phyloP scores from a whole-genome alignment of 1,140 invertebrate genomes.

The Dreissena polymorpha region DNA sequence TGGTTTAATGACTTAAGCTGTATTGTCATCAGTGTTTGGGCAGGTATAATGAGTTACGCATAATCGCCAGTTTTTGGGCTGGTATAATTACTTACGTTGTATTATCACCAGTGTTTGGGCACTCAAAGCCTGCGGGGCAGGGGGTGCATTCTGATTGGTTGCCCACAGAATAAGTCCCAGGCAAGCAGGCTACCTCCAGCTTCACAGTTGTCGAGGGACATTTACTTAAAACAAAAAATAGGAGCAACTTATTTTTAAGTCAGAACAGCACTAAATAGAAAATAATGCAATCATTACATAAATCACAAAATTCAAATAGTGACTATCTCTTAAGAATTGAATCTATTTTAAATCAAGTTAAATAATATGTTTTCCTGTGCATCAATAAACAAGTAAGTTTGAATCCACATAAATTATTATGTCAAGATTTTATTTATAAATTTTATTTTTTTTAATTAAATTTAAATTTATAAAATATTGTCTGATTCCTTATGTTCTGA shows the following conservation, averaged over 20 bases:
- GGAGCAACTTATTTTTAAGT: neutral
- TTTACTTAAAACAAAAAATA: conserved; percentile 51
- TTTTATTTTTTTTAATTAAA: too few relatives aligned
- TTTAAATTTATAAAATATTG: too few relatives aligned
- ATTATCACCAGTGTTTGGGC: conserved; percentile 56
- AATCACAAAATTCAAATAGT: too few relatives aligned
- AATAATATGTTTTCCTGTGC: too few relatives aligned
- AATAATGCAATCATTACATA: neutral
- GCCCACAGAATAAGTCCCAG: conserved; percentile 67
- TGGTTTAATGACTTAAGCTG: too few relatives aligned
- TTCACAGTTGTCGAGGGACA: conserved; percentile 63
- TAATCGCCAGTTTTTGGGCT: conserved; percentile 55
- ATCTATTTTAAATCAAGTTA: too few relatives aligned
- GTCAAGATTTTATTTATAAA: too few relatives aligned
- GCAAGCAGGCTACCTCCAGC: conserved; percentile 57
- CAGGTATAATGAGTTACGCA: conserved; percentile 55
- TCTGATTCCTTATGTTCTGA: too few relatives aligned
- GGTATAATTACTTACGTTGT: conserved; percentile 59
- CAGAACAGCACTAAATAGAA: neutral
- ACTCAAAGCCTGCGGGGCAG: conserved; percentile 69
- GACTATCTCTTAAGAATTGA: too few relatives aligned
- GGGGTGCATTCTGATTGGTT: conserved; percentile 66
- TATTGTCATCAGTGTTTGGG: too few relatives aligned
- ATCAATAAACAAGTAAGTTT: too few relatives aligned
- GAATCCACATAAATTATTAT: too few relatives aligned